Evolutionary conservation across 2,797 vertebrate genomes (phyloP), one percentile per base, ranked within the genome.

Genomic region (Merluccius polli): DNA sequence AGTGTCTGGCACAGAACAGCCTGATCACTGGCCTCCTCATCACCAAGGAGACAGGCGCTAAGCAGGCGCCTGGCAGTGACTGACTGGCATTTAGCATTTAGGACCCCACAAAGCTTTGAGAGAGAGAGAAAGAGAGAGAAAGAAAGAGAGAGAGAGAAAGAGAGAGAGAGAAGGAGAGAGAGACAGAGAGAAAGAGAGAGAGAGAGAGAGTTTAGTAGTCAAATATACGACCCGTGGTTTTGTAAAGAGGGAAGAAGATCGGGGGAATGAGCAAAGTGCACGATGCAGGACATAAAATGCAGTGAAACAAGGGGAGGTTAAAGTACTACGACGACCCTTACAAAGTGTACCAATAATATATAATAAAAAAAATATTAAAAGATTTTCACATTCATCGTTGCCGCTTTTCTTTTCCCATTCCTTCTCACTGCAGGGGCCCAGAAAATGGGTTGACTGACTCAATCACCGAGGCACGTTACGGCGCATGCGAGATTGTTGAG

Each of bases 31-130:
- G 83, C 86, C 88, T 91, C 87, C 88, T 91, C 86, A 83, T 92
- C 90, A 89, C 90, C 91, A 92, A 87, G 90, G 91, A 88, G 89
- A 92, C 91, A 79, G n/a, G 87, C 79, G 73, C 89, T 87, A 88
- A 87, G 87, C 84, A 67, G 86, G 88, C 83, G 90, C 87, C 90
- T 90, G 90, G 90, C 87, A 89, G 87, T 90, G 88, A 89, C 87
- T 86, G 87, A 89, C 87, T 80, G 87, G 83, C 89, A 87, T 90
- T 89, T 87, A 91, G 88, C 86, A 90, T 89, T 81, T 85, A 87
- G 87, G 86, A 89, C 83, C 89, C 85, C 87, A 90, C 86, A 88
- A 89, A 87, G 90, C 88, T 87, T 87, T 82, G 83, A 89, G 85
- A 73, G 82, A 79, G 78, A 78, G 73, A 33, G 59, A 85, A 76